Percentiles rank a stretch among this genome's conserved stretches.
Evolutionary conservation across 2,797 vertebrate species (phyloP).

Genomic region (Trematomus bernacchii): DNA sequence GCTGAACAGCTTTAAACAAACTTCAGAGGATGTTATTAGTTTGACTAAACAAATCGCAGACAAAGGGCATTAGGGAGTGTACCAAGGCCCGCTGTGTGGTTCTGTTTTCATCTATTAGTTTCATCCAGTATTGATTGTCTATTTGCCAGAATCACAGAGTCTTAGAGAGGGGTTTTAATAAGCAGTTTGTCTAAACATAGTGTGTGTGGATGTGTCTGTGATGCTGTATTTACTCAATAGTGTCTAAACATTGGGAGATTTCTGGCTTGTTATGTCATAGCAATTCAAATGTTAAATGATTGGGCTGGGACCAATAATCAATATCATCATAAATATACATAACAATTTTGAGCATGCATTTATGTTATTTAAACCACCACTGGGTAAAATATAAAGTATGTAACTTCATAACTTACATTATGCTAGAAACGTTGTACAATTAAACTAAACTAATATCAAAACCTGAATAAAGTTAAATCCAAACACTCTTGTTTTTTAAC

Average conservation of each 20-base stretch:
- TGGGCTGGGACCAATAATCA: not conserved
- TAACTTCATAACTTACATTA: not conserved
- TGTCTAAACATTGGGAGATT: slow-evolving; percentile 35
- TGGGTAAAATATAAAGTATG: not conserved
- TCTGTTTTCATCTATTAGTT: slow-evolving; percentile 57
- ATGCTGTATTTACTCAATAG: slow-evolving; percentile 35
- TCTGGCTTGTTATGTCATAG: slow-evolving; percentile 22
- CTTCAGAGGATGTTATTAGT: slow-evolving; percentile 74
- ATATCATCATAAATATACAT: not conserved
- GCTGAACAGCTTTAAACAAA: slow-evolving; percentile 71
- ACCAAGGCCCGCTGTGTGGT: slow-evolving; percentile 8
- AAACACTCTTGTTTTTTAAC: not conserved
- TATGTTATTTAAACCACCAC: not conserved
- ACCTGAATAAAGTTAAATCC: not conserved
- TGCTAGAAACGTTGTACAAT: not conserved
- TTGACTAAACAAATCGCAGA: slow-evolving; percentile 70
- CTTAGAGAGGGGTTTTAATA: slow-evolving; percentile 34
- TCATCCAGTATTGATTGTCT: slow-evolving; percentile 49
- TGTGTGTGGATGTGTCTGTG: slow-evolving; percentile 12
- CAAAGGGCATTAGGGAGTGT: slow-evolving; percentile 51
- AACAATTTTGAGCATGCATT: not conserved
- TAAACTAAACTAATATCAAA: not conserved
- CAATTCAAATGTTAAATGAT: slow-evolving; percentile 3
- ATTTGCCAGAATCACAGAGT: slow-evolving; percentile 38
- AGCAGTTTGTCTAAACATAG: slow-evolving; percentile 41